Base-by-base conservation (phyloP, 2,888 invertebrate species). In the Campoplex nolae region DNA sequence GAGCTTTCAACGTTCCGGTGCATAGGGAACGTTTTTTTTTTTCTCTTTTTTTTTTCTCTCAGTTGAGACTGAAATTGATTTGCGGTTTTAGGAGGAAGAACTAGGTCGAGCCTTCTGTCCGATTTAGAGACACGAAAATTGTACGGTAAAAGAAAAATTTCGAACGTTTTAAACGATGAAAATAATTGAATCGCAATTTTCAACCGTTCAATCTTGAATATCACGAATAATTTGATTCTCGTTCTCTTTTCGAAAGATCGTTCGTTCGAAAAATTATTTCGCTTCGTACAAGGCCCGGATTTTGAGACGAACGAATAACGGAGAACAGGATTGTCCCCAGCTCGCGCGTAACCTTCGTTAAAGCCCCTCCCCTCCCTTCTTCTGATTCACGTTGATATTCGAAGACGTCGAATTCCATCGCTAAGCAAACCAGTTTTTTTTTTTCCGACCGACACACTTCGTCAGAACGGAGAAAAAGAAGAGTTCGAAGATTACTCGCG, bases 361-460 rank as follows among this genome's bases (percentile, higher is more conserved):
- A 23, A 23, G 1, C 42, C 23, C 23, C 23, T 16, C 71, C 32
- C 38, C 54, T 13, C 48, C 67, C 51, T 9, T 7, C 28, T 11
- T 28, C 6, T 58, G 28, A 80, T 62, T 67, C 58, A 38, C 35
- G 75, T 78, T 74, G 58, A 78, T 82, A 82, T 82, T 85, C 82
- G 73, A 83, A 83, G 51, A 67, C 74, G 58, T 83, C 70, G 85
- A 75, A 86, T 86, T 70, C 83, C 83, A 70, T 68, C 68, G 65
- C 28, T 35, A 79, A 71, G 45, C 8, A 83, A 86, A 86, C 86
- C 67, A 79, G 86, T 86, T 86, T 86, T 86, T 75, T 51, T 62
- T 62, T 71, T 18, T 32, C 38, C 38, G 56, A 79, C 18, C 79
- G 58, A 58, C 54, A 54, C 78, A 32, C 16, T 71, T 58, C 18